phyloP scores from a whole-genome alignment of 1,140 invertebrate genomes.

The Drosophila fuyamai region DNA sequence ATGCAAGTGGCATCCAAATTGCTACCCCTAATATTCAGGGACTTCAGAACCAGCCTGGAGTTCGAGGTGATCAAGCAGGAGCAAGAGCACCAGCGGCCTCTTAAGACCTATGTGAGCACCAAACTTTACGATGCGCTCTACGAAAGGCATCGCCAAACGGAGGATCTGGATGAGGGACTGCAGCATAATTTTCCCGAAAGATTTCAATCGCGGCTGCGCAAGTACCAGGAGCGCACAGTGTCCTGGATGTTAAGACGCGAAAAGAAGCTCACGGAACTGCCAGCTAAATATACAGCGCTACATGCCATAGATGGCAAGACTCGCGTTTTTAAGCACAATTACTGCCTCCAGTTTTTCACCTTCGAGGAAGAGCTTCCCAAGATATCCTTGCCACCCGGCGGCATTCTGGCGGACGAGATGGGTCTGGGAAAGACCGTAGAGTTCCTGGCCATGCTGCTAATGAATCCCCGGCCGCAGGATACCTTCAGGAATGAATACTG shows the following conservation, averaged over 20 bases:
- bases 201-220: constrained; percentile 85
- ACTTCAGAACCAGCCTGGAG: constrained; percentile 47
- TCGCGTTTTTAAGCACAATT: constrained; percentile 85
- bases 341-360: constrained; percentile 62
- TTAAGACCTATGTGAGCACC: constrained; percentile 71
- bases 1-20: constrained; percentile 48
- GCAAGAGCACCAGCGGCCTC: constrained; percentile 44
- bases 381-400: constrained; percentile 86
- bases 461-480: constrained; percentile 85
- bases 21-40: constrained; percentile 55
- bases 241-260: constrained; percentile 89
- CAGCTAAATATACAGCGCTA: constrained; percentile 46
- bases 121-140: constrained; percentile 68
- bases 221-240: constrained; percentile 89
- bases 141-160: constrained; percentile 30
- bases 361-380: constrained; percentile 28
- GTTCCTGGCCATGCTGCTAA: constrained; percentile 89
- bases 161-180: not conserved
- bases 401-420: constrained; percentile 94
- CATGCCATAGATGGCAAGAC: constrained; percentile 34
- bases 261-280: constrained; percentile 43
- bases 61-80: constrained; percentile 55
- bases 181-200: constrained; percentile 11
- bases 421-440: constrained; percentile 94
- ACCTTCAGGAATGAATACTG: constrained; percentile 29